Evolutionary conservation across 2,888 invertebrate species (phyloP).

Genomic region (Cheilosia scutellata): DNA sequence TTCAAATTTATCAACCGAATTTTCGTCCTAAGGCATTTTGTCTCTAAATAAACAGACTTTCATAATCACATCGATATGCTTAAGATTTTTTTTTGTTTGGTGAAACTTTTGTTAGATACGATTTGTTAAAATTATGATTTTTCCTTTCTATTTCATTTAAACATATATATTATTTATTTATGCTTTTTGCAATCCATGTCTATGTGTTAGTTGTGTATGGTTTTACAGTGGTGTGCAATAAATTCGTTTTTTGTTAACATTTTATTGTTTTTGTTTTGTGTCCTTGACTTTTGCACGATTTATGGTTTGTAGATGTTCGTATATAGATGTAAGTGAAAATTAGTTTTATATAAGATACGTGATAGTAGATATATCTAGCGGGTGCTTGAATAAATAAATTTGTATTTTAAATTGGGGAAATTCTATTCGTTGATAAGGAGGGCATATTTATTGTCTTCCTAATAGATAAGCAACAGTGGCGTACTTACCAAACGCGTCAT

Average conservation of each 20-base stretch:
- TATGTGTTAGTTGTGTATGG: slow-evolving; percentile 24
- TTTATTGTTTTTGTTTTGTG: slow-evolving; percentile 8
- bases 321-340: not conserved
- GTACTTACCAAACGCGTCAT: not conserved
- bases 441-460: no score
- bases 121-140: slow-evolving; percentile 18
- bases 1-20: slow-evolving; percentile 50
- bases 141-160: slow-evolving; percentile 15
- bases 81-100: slow-evolving; percentile 29
- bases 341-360: slow-evolving; percentile 8
- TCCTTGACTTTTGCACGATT: not conserved
- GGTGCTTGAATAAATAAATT: slow-evolving; percentile 29
- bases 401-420: slow-evolving; percentile 31
- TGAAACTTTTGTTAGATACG: slow-evolving; percentile 19
- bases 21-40: slow-evolving; percentile 28
- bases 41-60: slow-evolving; percentile 29
- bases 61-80: not conserved
- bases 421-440: slow-evolving; percentile 13
- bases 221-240: slow-evolving; percentile 67
- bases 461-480: slow-evolving; percentile 9
- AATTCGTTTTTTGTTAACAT: slow-evolving; percentile 48
- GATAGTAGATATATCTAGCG: slow-evolving; percentile 5
- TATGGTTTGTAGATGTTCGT: not conserved
- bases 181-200: slow-evolving; percentile 25
- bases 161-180: slow-evolving; percentile 21